These are phyloP conservation scores for Bovichtus diacanthus DNA, from an alignment of 2,797 vertebrate genomes.

Conservation along the genomic window DNA sequence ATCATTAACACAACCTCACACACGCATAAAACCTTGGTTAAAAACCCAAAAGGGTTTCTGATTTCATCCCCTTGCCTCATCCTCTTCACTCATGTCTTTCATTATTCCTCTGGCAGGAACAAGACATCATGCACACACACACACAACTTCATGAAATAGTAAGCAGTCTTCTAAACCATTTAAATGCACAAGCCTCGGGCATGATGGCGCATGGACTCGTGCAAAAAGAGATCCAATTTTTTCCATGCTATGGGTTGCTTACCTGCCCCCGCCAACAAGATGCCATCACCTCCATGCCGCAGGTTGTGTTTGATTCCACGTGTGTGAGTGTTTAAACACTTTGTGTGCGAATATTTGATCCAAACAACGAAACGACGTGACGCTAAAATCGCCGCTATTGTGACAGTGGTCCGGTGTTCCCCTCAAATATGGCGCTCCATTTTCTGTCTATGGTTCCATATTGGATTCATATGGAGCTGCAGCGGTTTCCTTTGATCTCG, in stretches of 20 bases:
- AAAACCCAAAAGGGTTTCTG: not conserved
- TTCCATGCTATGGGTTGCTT: conserved; percentile 25
- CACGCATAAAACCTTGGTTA: not conserved
- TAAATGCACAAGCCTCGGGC: conserved; percentile 23
- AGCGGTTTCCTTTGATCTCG: conserved; percentile 66
- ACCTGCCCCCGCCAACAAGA: conserved; percentile 88
- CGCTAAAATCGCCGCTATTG: conserved; percentile 6
- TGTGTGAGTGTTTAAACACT: conserved; percentile 12
- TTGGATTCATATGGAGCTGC: conserved; percentile 55
- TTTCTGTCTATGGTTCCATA: conserved; percentile 45
- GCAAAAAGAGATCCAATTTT: conserved; percentile 2
- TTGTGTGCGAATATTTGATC: conserved; percentile 3
- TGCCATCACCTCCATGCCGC: conserved; percentile 83
- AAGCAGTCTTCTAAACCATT: conserved; percentile 44
- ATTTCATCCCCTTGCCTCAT: conserved; percentile 44
- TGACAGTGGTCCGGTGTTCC: conserved; percentile 20
- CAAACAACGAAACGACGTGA: not conserved
- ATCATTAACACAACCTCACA: not conserved
- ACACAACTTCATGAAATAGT: conserved; percentile 50
- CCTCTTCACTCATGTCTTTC: conserved; percentile 10
- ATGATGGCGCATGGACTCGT: conserved; percentile 4
- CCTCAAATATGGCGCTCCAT: conserved; percentile 57
- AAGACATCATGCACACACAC: conserved; percentile 39
- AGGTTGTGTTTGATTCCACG: conserved; percentile 31
- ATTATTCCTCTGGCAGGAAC: conserved; percentile 27